Conservation (phyloP, 2,797 vertebrate genomes). For the Lepus townsendii region DNA sequence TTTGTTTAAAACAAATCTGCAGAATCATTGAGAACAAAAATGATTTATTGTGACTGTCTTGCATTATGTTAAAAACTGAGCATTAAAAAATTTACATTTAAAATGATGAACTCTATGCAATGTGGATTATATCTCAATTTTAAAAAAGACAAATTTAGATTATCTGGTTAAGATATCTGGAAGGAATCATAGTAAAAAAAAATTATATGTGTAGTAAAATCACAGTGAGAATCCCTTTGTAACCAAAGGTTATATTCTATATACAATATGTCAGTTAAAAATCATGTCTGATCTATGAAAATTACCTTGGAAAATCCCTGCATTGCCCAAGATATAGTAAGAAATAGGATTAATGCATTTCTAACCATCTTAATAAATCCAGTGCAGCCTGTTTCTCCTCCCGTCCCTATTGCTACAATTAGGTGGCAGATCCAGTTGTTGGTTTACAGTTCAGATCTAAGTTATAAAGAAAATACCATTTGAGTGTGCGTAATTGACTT, state of each 20-base stretch:
- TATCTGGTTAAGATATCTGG: background rate
- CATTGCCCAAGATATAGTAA: background rate
- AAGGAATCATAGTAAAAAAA: constrained; percentile 20
- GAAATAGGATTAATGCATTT: background rate
- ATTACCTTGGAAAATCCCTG: background rate
- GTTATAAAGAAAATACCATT: background rate
- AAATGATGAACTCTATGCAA: background rate
- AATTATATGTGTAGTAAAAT: background rate
- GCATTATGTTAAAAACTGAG: too few relatives aligned
- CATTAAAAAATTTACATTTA: background rate
- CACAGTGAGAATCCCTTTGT: background rate
- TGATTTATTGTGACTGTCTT: too few relatives aligned
- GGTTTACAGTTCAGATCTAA: background rate
- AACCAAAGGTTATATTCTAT: background rate
- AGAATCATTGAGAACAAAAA: too few relatives aligned
- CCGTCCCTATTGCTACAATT: background rate
- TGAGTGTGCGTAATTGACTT: background rate
- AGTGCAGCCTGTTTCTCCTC: background rate
- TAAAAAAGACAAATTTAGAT: background rate
- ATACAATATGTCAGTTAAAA: background rate
- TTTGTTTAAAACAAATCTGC: too few relatives aligned
- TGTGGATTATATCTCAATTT: background rate
- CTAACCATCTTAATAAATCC: background rate
- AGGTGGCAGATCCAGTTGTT: background rate
- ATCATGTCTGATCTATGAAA: background rate